Evolutionary conservation across 1,140 invertebrate genomes (phyloP), one percentile per base, ranked within the genome.

Genomic region (Drosophila serrata): DNA sequence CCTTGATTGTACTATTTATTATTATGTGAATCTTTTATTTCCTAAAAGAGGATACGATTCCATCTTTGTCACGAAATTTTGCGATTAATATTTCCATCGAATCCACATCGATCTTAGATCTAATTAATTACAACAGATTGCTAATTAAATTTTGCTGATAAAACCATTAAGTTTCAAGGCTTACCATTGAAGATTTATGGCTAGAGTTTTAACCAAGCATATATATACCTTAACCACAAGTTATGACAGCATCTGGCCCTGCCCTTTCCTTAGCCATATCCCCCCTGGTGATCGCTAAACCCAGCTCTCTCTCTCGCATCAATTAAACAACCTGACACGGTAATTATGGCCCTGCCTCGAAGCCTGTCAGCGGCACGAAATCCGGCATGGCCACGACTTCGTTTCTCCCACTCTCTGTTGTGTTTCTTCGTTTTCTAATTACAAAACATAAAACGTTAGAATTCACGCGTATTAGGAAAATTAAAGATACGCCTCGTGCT

Each of bases 401-500:
- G 43, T 17, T 37, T 42, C 45, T 19, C 24, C 27, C 42, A 13
- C 35, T 17, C 35, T 17, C n/a, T 7, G 61, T 55, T 40, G 17
- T 43, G 48, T 73, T 61, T 35, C 43, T 59, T 67, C 56, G 70
- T 53, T 72, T 90, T 90, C 81, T 90, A 90, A 90, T 90, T 90
- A 90, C 85, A 67, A 81, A 85, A 90, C 84, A 90, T 85, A 85
- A 81, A 90, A 85, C 80, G 81, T 85, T 85, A 61, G 75, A 90
- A 90, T 85, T 90, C 85, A 90, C 81, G 85, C 85, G 88, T 90
- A 90, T 90, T 90, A 90, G 72, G 81, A 90, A 90, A 90, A 90
- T 90, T 90, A 75, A 90, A 90, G 86, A 90, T 90, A 90, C 67
- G 78, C 51, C 69, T 49, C 53, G 82, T 61, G 48, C 70, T 22